Base-by-base conservation (phyloP, 2,888 invertebrate species). In the Hypercompe scribonia region DNA sequence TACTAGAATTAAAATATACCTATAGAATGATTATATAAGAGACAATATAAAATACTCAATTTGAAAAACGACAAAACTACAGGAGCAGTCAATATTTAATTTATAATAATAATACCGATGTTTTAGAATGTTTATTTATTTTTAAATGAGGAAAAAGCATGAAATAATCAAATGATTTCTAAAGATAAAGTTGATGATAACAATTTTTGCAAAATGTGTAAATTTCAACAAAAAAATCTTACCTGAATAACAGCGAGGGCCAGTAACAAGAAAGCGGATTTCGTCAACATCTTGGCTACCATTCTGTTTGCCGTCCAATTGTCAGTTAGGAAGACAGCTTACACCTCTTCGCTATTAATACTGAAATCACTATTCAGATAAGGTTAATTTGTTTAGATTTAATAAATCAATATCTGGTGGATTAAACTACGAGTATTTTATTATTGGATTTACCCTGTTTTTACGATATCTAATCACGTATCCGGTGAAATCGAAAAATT, bases 211-310 rank as follows among this genome's bases (percentile, higher is more conserved):
- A n/a, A n/a, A n/a, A n/a, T n/a, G n/a, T n/a, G n/a, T n/a, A 18
- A 42, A 42, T 5, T 42, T 42, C 13, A 21, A 46, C 21, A 4
- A 21, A 7, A n/a, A 66, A 67, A 50, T 10, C 87, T 88, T 87
- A 92, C 92, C 90, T 89, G 91, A 74, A 86, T 79, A 64, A 86
- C 78, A 73, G 87, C 88, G 76, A 90, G 82, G 78, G 82, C 84
- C 54, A 91, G 72, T 65, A 90, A 67, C 42, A 91, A 42, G 21
- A 88, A 80, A 72, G 84, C 88, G 84, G 90, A 76, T 77, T 81
- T 86, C 86, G 84, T 76, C 77, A 87, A 87, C 92, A 92, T 91
- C 70, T 82, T 88, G 42, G 76, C 78, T 50, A 72, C 80, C 81
- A 88, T 28, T 28, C 89, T 90, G 86, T 68, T 71, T 74, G 61